A percentile compares a stretch with the other conserved stretches of the same genome.
Evolutionary conservation across 2,797 vertebrate genomes (phyloP).

Genomic region (Sparus aurata): DNA sequence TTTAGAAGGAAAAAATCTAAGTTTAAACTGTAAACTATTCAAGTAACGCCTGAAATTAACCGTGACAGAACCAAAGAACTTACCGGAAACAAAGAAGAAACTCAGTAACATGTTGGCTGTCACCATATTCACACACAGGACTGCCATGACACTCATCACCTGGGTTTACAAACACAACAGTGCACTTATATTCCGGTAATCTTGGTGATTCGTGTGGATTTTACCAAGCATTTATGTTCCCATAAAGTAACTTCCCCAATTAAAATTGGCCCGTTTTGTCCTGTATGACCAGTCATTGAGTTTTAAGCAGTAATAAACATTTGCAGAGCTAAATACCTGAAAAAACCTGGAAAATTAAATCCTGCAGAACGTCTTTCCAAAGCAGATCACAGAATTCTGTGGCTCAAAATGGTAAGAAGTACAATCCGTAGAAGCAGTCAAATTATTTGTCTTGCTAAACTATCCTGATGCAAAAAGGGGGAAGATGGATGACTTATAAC

Average conservation of each 20-base stretch:
- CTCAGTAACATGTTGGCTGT: conserved; percentile 27
- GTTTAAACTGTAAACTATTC: not conserved
- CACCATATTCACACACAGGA: conserved; percentile 8
- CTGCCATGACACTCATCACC: conserved; percentile 5
- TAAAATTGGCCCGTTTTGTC: not conserved
- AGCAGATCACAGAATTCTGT: not conserved
- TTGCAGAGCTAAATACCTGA: not conserved
- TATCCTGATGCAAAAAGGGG: not conserved
- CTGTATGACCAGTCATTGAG: not conserved
- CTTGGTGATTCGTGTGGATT: not conserved
- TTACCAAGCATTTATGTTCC: not conserved
- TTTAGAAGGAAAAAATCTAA: not conserved
- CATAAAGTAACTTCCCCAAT: not conserved
- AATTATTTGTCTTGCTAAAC: not conserved
- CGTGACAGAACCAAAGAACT: conserved; percentile 22
- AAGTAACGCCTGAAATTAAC: not conserved
- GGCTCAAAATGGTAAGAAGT: too few relatives aligned
- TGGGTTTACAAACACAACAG: conserved; percentile 2
- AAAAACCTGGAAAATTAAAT: not conserved
- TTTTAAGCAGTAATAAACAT: not conserved
- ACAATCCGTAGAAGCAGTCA: not conserved
- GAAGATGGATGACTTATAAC: not conserved
- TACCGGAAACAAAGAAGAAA: conserved; percentile 48
- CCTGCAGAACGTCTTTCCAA: not conserved
- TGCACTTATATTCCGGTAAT: not conserved